Evolutionary conservation across 1,140 invertebrate species (phyloP).

Genomic region (Cephus cinctus): DNA sequence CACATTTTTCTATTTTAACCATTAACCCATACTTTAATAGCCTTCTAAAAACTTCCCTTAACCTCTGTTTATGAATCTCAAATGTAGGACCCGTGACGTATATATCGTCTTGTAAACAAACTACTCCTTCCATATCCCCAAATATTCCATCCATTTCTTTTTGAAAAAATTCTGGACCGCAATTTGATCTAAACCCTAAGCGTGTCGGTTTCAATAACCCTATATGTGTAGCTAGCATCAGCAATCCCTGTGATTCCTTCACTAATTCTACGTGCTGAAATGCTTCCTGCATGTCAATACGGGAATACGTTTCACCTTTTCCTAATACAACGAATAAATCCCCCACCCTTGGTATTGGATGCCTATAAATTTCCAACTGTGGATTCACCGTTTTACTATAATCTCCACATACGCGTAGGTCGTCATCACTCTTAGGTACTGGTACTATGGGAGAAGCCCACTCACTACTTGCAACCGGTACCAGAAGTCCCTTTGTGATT

Average conservation of each 20-base stretch:
- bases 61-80: constrained; percentile 3
- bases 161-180: constrained; percentile 5
- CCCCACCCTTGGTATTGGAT: constrained; percentile 6
- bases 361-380: neutral
- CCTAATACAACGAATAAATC: constrained; percentile 4
- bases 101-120: constrained; percentile 8
- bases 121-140: neutral
- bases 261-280: constrained; percentile 1
- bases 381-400: constrained; percentile 15
- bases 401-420: constrained; percentile 30
- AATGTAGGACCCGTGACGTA: neutral
- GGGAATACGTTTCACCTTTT: neutral
- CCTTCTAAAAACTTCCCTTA: neutral
- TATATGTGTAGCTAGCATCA: neutral
- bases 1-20: constrained; percentile 7
- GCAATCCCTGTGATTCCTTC: neutral
- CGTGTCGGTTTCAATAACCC: neutral
- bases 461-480: constrained; percentile 30
- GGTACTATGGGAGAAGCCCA: constrained; percentile 44
- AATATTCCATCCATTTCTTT: constrained; percentile 4
- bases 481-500: constrained; percentile 27
- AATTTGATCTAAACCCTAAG: neutral
- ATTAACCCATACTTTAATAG: constrained; percentile 2
- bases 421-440: constrained; percentile 30
- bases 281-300: constrained; percentile 8